Base-by-base conservation (phyloP, 2,797 vertebrate genomes). In the Eidolon dupreanum region DNA sequence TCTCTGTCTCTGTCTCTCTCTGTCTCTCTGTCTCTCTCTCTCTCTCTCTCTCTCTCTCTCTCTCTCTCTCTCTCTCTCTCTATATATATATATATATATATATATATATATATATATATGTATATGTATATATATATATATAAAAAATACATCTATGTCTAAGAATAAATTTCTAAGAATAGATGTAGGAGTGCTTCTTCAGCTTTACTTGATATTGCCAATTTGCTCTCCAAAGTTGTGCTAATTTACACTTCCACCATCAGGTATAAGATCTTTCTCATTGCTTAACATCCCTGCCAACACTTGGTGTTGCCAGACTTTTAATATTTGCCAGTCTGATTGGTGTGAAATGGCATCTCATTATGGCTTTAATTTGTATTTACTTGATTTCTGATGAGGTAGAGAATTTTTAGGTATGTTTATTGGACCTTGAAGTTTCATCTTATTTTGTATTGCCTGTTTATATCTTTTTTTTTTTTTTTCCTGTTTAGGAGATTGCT, bases 281-380 rank as follows among this genome's bases (percentile, higher is more conserved):
- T 75, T 91, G 66, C 22, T 68, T 24, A 9, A 12, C 13, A 63
- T 91, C 55, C 33, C 83, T 91, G 49, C 36, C 94, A 94, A 31
- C 26, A 24, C 70, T 78, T 85, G 59, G 51, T 78, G 55, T 68
- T 95, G 77, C 66, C 73, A 95, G 49, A 71, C 63, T 65, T 89
- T 92, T 78, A 82, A 93, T 65, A 70, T 65, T 63, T 79, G 22
- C 59, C 61, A 82, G 0, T 90, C 51, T 38, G 36, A 61, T 88
- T 49, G 33, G 22, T 84, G 9, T 85, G 87, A 81, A 78, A 43
- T 63, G 24, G 4, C 82, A 71, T 86, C 57, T 83, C n/a, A 41
- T 83, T 87, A 61, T 88, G 59, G 26, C 74, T 94, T 95, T 85
- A 82, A 57, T 94, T 96, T 86, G 36, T 78, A 82, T 79, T 90